A percentile compares a stretch with the other conserved stretches of the same genome.
Conservation (phyloP, 2,797 vertebrate genomes). For the Mareca strepera region DNA sequence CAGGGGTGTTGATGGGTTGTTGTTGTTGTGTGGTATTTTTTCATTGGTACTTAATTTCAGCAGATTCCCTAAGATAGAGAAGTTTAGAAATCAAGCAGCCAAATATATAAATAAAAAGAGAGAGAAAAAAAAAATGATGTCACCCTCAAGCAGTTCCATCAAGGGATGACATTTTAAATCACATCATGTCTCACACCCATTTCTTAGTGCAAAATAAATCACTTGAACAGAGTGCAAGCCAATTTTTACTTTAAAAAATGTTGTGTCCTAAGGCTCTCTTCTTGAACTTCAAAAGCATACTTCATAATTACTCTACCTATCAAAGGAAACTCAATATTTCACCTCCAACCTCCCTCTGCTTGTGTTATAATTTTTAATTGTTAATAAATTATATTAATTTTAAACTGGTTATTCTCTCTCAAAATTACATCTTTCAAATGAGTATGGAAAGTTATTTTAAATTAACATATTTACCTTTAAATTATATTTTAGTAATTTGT, state of each 20-base stretch:
- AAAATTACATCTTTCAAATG: constrained; percentile 73
- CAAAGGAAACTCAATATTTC: constrained; percentile 90
- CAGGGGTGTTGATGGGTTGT: neutral
- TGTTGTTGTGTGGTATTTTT: neutral
- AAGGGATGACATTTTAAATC: constrained; percentile 96
- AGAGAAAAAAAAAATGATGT: constrained; percentile 68
- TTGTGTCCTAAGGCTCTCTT: constrained; percentile 92
- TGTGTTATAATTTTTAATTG: constrained; percentile 90
- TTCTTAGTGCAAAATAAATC: constrained; percentile 92
- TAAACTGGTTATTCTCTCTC: constrained; percentile 75
- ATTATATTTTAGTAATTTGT: constrained; percentile 60
- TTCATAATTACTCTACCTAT: constrained; percentile 90
- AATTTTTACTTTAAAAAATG: constrained; percentile 86
- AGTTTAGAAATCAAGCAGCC: constrained; percentile 65
- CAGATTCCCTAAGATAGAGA: constrained; percentile 73
- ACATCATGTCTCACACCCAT: constrained; percentile 92
- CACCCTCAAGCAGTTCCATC: constrained; percentile 83
- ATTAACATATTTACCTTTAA: constrained; percentile 64
- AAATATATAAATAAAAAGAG: constrained; percentile 59
- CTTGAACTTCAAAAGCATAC: constrained; percentile 91
- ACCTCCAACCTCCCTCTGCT: constrained; percentile 84
- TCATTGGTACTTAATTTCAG: constrained; percentile 55
- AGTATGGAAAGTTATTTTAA: constrained; percentile 50
- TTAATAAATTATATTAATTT: constrained; percentile 83
- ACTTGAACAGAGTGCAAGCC: constrained; percentile 89